Percentiles rank a stretch among this genome's conserved stretches.
phyloP scores from a whole-genome alignment of 2,113 vertebrate genomes.

The Phasianus colchicus region DNA sequence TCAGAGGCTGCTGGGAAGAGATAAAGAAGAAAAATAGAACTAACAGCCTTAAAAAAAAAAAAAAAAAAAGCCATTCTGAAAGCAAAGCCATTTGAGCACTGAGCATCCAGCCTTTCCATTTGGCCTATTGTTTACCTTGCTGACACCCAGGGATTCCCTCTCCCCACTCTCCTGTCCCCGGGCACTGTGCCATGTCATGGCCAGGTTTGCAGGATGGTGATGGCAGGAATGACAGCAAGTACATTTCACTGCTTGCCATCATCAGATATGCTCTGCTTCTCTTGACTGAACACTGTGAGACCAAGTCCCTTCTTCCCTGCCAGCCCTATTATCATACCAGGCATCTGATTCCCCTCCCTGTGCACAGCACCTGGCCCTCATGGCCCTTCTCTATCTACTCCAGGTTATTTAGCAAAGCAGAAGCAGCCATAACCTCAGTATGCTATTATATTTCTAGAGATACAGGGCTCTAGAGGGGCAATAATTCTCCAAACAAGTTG shows the following conservation, averaged over 20 bases:
- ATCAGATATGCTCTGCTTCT: not conserved
- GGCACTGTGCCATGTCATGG: accelerated
- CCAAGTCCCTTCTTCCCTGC: not conserved
- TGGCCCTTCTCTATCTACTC: not conserved
- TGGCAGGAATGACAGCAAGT: not conserved
- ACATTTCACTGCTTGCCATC: not conserved
- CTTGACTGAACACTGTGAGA: not conserved
- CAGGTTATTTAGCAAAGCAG: not conserved
- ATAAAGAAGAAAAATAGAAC: conserved; percentile 68
- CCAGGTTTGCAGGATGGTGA: accelerated
- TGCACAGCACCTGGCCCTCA: not conserved
- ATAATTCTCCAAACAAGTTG: not conserved
- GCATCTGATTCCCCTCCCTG: not conserved
- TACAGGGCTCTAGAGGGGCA: accelerated
- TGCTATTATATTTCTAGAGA: not conserved
- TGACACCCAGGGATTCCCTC: not conserved
- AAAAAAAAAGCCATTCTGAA: not conserved
- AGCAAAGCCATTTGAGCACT: not conserved
- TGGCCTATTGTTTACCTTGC: conserved; percentile 20
- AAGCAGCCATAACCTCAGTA: not conserved
- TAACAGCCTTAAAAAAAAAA: not conserved
- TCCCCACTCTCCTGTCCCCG: not conserved
- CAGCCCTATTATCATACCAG: accelerated
- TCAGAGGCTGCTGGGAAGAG: conserved; percentile 54
- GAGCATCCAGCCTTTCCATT: not conserved